A percentile compares a stretch with the other conserved stretches of the same genome.
Evolutionary conservation across 1,140 invertebrate species (phyloP).

Genomic region (Drosophila mayri): DNA sequence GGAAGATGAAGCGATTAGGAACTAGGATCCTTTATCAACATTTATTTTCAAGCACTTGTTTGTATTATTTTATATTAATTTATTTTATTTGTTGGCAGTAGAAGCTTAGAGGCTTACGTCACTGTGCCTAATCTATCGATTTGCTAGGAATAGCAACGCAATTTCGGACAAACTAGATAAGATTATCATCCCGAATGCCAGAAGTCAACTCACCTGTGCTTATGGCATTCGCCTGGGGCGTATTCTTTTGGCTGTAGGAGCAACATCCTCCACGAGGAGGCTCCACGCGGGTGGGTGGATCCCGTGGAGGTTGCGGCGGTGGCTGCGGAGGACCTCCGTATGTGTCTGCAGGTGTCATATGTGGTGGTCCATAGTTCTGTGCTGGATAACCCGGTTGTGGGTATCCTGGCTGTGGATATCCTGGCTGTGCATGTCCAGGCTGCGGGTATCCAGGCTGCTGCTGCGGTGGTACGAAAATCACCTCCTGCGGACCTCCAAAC

Average conservation of each 20-base stretch:
- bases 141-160: neutral
- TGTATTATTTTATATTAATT: too few relatives aligned
- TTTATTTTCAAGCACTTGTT: neutral
- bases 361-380: constrained; percentile 24
- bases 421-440: constrained; percentile 32
- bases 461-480: constrained; percentile 9
- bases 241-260: constrained; percentile 42
- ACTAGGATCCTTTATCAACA: neutral
- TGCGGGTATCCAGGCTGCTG: constrained; percentile 9
- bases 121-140: constrained; percentile 9
- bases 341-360: constrained; percentile 23
- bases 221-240: constrained; percentile 53
- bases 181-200: constrained; percentile 21
- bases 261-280: constrained; percentile 41
- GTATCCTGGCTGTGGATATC: constrained; percentile 21
- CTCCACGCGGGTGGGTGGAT: constrained; percentile 12
- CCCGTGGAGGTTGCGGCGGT: neutral
- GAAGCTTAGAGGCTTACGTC: neutral
- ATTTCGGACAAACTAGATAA: constrained; percentile 13
- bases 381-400: constrained; percentile 28
- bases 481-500: constrained; percentile 13
- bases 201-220: constrained; percentile 39
- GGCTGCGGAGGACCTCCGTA: constrained; percentile 27
- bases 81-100: neutral
- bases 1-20: neutral